Evolutionary conservation across 2,797 vertebrate species (phyloP), one percentile per base, ranked within the genome.

Genomic region (Lepilemur ruficaudatus): DNA sequence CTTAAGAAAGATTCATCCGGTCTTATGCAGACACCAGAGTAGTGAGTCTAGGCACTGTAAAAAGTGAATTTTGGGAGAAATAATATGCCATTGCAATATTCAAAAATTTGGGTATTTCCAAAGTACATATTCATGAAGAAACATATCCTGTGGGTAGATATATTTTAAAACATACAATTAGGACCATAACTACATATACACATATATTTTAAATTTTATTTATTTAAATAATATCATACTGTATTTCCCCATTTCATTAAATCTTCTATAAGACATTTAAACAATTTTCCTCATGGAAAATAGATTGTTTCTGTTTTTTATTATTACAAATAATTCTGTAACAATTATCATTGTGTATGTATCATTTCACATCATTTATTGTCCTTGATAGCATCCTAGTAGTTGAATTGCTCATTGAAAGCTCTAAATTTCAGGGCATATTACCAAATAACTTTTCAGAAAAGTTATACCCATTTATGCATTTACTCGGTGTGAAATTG

Each of bases 161-260:
- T 78, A 65, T 95, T 79, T 87, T 65, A 90, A 78, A 94, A 55
- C 57, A 87, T 20, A 88, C 25, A 76, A 22, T 63, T 83, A 76
- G 41, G 10, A 55, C 55, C 2, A 70, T 73, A 91, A 48, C 14
- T 78, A 73, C 38, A 83, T 18, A 80, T 63, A 61, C 52, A 7
- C 25, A 76, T 67, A 28, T 61, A 61, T 69, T 93, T 93, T 43
- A 55, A 82, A 65, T 59, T 93, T 82, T 94, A 65, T 67, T 84
- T 52, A 13, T 92, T 72, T 83, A 89, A 57, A 38, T 38, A 50
- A 18, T 46, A 75, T 46, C 2, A 55, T 80, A 80, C 17, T 48
- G 4, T 67, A 46, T 70, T 72, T 91, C 13, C 4, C 23, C 41
- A 72, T 41, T 91, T 78, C 5, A 72, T 25, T 82, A 89, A 38